These are phyloP conservation scores for Chelonia mydas DNA, from an alignment of 2,797 vertebrate species.

Conservation along the genomic window DNA sequence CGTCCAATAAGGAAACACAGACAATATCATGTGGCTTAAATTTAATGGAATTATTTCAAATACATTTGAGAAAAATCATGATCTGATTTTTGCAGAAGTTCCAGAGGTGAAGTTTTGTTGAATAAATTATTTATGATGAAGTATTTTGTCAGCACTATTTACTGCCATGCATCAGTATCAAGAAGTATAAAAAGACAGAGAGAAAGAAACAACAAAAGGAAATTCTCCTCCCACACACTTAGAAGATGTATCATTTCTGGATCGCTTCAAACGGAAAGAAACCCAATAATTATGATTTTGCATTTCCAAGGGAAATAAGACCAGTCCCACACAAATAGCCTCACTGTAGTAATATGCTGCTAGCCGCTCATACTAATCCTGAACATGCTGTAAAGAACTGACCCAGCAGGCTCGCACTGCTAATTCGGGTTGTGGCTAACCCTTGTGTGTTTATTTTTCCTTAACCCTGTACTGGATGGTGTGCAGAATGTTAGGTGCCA, in stretches of 20 bases:
- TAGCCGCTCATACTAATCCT: constrained; percentile 11
- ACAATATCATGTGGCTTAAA: background rate
- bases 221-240: constrained; percentile 27
- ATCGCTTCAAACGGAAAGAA: constrained; percentile 49
- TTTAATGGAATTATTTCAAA: constrained; percentile 31
- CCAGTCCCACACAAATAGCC: constrained; percentile 33
- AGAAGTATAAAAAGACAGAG: constrained; percentile 24
- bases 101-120: constrained; percentile 26
- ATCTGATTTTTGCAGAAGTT: constrained; percentile 20
- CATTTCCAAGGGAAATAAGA: constrained; percentile 32
- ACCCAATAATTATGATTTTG: constrained; percentile 54
- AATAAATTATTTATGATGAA: constrained; percentile 36
- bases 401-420: background rate
- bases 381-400: background rate
- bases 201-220: constrained; percentile 26
- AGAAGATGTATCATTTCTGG: constrained; percentile 38
- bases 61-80: background rate
- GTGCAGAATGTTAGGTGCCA: background rate
- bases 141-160: constrained; percentile 31
- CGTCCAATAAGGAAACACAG: constrained; percentile 15
- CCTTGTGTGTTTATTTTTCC: background rate
- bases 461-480: background rate
- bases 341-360: constrained; percentile 19
- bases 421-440: constrained; percentile 12
- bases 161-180: background rate